Percentiles rank a stretch among this genome's conserved stretches.
These are phyloP conservation scores for Prionailurus bengalensis DNA, from an alignment of 2,113 vertebrate species.

Conservation along the genomic window DNA sequence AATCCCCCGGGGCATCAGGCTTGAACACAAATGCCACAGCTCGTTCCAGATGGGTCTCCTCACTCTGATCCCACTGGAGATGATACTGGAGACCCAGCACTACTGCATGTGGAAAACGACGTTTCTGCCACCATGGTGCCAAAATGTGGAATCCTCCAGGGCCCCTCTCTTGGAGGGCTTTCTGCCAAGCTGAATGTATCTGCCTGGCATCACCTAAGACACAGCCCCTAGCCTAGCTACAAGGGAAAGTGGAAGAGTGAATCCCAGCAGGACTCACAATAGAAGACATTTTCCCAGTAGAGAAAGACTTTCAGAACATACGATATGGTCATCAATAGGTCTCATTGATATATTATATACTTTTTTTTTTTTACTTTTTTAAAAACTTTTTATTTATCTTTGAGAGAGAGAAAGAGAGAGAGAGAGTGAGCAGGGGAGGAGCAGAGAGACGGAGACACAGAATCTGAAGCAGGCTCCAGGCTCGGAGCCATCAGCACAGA, in stretches of 20 bases:
- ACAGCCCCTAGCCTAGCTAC: background rate
- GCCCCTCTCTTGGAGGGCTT: background rate
- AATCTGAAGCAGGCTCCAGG: too few species aligned
- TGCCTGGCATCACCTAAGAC: background rate
- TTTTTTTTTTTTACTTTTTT: background rate
- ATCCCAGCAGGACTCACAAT: background rate
- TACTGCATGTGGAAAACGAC: fast-evolving
- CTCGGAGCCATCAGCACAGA: too few species aligned
- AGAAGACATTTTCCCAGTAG: background rate
- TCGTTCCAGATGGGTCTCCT: background rate
- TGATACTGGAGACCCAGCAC: background rate
- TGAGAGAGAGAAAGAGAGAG: too few species aligned
- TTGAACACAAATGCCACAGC: background rate
- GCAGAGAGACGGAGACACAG: too few species aligned
- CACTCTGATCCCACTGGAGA: background rate
- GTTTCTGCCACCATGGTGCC: background rate
- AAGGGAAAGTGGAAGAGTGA: background rate
- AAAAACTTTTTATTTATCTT: too few species aligned
- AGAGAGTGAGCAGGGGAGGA: too few species aligned
- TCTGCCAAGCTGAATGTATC: background rate
- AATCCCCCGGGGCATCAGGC: background rate
- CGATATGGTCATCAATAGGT: background rate
- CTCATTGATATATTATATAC: background rate
- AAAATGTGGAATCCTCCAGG: too few species aligned
- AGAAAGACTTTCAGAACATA: background rate